Evolutionary conservation across 2,113 vertebrate species (phyloP).

Genomic region (Pyrgilauda ruficollis): DNA sequence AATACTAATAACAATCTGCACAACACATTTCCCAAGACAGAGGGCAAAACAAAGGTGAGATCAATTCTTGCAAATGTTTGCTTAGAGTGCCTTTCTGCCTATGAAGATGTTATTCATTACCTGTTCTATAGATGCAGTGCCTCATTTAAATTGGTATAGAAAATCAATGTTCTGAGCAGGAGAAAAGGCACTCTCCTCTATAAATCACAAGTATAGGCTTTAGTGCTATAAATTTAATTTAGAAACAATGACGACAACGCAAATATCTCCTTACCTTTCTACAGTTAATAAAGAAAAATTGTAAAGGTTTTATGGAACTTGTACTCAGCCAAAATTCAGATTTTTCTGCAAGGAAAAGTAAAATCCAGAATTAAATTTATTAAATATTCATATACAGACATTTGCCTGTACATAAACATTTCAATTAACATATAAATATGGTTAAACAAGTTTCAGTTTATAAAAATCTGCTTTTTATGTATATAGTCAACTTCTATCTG

Average conservation of each 20-base stretch:
- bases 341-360: background rate
- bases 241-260: conserved; percentile 31
- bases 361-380: background rate
- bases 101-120: conserved; percentile 58
- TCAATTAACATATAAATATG: background rate
- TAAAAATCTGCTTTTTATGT: background rate
- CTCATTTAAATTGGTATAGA: conserved; percentile 55
- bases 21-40: background rate
- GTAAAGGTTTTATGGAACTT: background rate
- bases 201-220: conserved; percentile 46
- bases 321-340: background rate
- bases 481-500: background rate
- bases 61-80: conserved; percentile 23
- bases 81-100: conserved; percentile 22
- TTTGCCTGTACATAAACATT: background rate
- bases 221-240: conserved; percentile 48
- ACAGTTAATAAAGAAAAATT: conserved; percentile 29
- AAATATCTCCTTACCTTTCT: background rate
- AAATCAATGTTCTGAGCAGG: conserved; percentile 51
- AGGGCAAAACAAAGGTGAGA: background rate
- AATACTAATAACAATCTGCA: background rate
- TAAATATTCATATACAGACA: background rate
- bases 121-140: background rate
- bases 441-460: background rate
- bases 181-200: conserved; percentile 13